These are phyloP conservation scores for Mus musculus DNA, from an alignment of 2,113 vertebrate genomes.

Conservation along the genomic window GRCm39 chr13:111931501-111932000, in stretches of 20 bases:
- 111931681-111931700: background rate
- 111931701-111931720: background rate
- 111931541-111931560: background rate
- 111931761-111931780: background rate
- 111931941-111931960: background rate
- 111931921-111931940: background rate
- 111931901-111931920: background rate
- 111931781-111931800: conserved; percentile 17
- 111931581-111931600: background rate
- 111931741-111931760: background rate
- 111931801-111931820: background rate
- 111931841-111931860: background rate
- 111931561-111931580: background rate
- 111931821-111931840: background rate
- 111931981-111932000: background rate
- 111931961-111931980: too few species aligned
- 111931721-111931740: background rate
- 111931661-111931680: background rate
- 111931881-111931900: conserved; percentile 30
- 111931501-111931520: too few species aligned
- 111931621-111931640: background rate
- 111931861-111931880: background rate
- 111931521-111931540: too few species aligned
- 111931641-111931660: background rate
- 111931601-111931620: background rate